Evolutionary conservation across 2,113 vertebrate genomes (phyloP).

Genomic region (Bubo scandiacus): DNA sequence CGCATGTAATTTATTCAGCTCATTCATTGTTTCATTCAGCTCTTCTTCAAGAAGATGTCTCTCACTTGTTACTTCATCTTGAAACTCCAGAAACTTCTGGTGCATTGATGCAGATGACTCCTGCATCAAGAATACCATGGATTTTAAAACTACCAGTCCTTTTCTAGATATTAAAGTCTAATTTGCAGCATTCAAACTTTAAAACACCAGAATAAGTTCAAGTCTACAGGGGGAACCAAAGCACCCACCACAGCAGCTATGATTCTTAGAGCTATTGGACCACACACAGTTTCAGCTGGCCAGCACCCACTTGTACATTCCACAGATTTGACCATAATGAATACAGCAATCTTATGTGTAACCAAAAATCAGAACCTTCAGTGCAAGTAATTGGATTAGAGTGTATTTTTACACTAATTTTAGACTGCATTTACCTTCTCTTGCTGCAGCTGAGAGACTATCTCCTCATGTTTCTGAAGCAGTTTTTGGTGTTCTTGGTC

Average conservation of each 20-base stretch:
- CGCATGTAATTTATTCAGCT: conserved; percentile 80
- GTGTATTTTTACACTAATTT: not conserved
- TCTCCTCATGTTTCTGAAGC: conserved; percentile 71
- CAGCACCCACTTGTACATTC: not conserved
- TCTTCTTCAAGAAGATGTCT: conserved; percentile 79
- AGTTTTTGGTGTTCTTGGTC: conserved; percentile 70
- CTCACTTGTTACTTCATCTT: conserved; percentile 75
- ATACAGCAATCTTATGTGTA: not conserved
- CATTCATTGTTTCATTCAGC: conserved; percentile 83
- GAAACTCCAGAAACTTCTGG: conserved; percentile 73
- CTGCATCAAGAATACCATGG: conserved; percentile 55
- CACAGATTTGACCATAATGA: not conserved
- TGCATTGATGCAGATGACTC: conserved; percentile 74
- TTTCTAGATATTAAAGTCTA: not conserved
- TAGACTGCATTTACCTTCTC: conserved; percentile 78
- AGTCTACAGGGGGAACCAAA: not conserved
- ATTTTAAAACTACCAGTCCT: not conserved
- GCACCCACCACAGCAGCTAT: not conserved
- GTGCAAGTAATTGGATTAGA: not conserved
- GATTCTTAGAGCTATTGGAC: not conserved
- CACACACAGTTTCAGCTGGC: not conserved
- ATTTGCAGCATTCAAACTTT: not conserved
- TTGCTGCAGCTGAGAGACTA: conserved; percentile 73
- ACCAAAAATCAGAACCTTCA: not conserved
- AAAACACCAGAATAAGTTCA: not conserved